These are phyloP conservation scores for Donacobius atricapilla DNA, from an alignment of 2,113 vertebrate genomes.

Conservation along the genomic window DNA sequence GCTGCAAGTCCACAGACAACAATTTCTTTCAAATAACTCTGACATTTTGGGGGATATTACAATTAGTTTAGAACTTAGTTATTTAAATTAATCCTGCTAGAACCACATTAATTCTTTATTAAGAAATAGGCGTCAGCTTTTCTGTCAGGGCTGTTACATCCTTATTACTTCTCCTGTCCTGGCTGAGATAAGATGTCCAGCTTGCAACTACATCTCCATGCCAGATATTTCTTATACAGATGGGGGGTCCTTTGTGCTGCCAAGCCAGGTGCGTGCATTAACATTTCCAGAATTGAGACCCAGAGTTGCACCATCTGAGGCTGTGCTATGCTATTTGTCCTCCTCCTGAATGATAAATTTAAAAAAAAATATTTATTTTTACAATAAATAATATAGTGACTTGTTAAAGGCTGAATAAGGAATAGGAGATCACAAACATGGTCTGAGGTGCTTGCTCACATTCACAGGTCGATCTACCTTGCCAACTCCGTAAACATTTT, in stretches of 20 bases:
- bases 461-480: background rate
- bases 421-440: background rate
- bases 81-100: background rate
- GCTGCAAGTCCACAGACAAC: background rate
- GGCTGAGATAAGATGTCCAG: background rate
- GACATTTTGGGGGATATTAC: background rate
- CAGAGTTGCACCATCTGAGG: background rate
- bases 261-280: background rate
- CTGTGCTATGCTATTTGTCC: background rate
- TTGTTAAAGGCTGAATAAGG: background rate
- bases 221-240: background rate
- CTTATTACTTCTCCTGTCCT: background rate
- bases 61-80: background rate
- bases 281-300: background rate
- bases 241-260: background rate
- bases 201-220: background rate
- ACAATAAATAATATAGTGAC: background rate
- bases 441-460: background rate
- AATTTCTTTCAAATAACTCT: background rate
- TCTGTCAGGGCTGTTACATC: background rate
- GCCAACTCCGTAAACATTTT: background rate
- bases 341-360: background rate
- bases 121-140: background rate
- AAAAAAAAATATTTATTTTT: background rate
- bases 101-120: background rate